phyloP scores from a whole-genome alignment of 2,888 invertebrate species.

The Stenurella melanura region DNA sequence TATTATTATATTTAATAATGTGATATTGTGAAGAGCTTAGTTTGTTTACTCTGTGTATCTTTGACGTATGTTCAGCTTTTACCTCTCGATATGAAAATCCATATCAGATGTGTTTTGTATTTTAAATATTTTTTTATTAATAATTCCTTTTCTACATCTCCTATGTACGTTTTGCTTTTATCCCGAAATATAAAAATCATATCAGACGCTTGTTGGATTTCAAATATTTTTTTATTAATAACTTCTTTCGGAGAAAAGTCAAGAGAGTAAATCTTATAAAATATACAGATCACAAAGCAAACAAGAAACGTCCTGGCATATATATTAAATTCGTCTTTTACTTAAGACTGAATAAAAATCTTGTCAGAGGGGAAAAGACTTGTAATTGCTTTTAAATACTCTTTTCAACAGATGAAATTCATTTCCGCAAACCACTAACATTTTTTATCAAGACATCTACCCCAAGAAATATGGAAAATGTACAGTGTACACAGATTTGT shows the following conservation, averaged over 20 bases:
- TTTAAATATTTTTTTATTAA: too few species aligned
- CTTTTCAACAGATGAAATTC: background rate
- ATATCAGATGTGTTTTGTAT: too few species aligned
- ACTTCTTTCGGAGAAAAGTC: background rate
- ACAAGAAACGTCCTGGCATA: background rate
- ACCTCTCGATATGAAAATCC: too few species aligned
- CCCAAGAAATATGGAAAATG: too few species aligned
- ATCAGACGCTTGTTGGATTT: background rate
- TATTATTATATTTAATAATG: too few species aligned
- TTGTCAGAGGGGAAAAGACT: background rate
- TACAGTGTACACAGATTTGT: too few species aligned
- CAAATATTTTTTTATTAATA: background rate
- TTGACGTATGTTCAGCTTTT: too few species aligned
- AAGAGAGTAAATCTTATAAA: background rate
- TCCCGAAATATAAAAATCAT: background rate
- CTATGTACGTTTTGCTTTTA: background rate
- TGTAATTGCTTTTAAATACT: background rate
- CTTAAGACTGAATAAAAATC: background rate
- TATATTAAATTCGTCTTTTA: background rate
- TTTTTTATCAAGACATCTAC: too few species aligned
- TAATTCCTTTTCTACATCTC: background rate
- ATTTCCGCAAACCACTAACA: background rate
- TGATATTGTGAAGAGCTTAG: too few species aligned
- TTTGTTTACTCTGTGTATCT: too few species aligned
- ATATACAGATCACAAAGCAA: background rate